Percentiles rank a stretch among this genome's conserved stretches.
Conservation (phyloP, 2,888 invertebrate species). For the Panopea generosa region DNA sequence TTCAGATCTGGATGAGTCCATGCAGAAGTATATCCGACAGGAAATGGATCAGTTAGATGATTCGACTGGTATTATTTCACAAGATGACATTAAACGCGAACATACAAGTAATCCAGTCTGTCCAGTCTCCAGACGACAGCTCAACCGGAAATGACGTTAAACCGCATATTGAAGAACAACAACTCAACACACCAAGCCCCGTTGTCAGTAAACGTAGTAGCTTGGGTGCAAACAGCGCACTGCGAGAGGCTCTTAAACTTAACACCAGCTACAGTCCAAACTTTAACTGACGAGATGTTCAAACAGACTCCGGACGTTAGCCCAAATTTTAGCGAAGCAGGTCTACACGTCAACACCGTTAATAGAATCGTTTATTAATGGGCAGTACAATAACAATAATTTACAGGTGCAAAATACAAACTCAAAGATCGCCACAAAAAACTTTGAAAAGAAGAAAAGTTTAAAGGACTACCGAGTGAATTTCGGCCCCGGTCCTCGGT, state of each 20-base stretch:
- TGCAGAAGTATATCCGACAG: background rate
- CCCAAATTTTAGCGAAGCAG: slow-evolving; percentile 46
- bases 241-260: background rate
- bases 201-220: background rate
- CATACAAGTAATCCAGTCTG: too few species aligned
- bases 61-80: too few species aligned
- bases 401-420: background rate
- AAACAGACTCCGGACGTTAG: slow-evolving; percentile 33
- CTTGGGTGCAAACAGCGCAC: background rate
- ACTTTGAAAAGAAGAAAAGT: slow-evolving; percentile 52
- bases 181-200: too few species aligned
- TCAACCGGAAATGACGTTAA: background rate
- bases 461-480: slow-evolving; percentile 51
- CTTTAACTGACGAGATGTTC: slow-evolving; percentile 28
- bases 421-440: slow-evolving; percentile 2
- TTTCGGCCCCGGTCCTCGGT: slow-evolving; percentile 42
- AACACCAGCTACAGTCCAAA: background rate
- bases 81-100: too few species aligned
- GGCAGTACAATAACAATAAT: slow-evolving; percentile 22
- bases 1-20: background rate
- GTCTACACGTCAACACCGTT: slow-evolving; percentile 50
- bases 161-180: background rate
- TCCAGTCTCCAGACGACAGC: background rate
- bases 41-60: background rate
- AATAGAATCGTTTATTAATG: slow-evolving; percentile 54